These are phyloP conservation scores for Pseudomyrmex concolor DNA, from an alignment of 1,140 invertebrate genomes.

Conservation along the genomic window DNA sequence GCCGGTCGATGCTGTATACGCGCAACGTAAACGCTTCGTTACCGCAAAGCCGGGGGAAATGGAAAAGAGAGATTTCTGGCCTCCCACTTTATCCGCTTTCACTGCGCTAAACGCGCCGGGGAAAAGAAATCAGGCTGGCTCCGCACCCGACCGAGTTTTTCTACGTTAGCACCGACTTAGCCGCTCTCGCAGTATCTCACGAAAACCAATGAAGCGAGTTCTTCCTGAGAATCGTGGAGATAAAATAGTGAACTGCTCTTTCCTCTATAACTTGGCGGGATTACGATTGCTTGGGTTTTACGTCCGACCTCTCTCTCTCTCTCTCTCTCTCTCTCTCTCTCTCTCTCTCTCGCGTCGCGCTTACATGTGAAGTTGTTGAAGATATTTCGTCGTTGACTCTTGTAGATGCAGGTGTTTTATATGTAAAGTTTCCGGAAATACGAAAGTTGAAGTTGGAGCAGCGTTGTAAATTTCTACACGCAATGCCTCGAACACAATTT, in stretches of 20 bases:
- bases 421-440: background rate
- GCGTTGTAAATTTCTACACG: background rate
- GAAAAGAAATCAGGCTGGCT: conserved; percentile 32
- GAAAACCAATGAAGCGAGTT: conserved; percentile 51
- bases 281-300: conserved; percentile 42
- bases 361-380: conserved; percentile 18
- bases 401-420: background rate
- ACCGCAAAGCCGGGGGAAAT: conserved; percentile 15
- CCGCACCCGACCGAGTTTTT: conserved; percentile 41
- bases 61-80: conserved; percentile 41
- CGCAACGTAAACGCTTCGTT: conserved; percentile 32
- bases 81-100: conserved; percentile 16
- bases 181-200: conserved; percentile 37
- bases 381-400: conserved; percentile 20
- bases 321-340: conserved; percentile 25
- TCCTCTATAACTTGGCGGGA: conserved; percentile 30
- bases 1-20: conserved; percentile 15
- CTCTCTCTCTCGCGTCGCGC: conserved; percentile 12
- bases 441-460: background rate
- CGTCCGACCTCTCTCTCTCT: conserved; percentile 11
- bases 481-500: too few species aligned
- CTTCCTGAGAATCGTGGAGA: conserved; percentile 30
- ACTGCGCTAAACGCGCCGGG: conserved; percentile 9
- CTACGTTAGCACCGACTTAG: conserved; percentile 44
- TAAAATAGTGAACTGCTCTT: conserved; percentile 35